Evolutionary conservation across 2,888 invertebrate genomes (phyloP).

Genomic region (Melanargia galathea): DNA sequence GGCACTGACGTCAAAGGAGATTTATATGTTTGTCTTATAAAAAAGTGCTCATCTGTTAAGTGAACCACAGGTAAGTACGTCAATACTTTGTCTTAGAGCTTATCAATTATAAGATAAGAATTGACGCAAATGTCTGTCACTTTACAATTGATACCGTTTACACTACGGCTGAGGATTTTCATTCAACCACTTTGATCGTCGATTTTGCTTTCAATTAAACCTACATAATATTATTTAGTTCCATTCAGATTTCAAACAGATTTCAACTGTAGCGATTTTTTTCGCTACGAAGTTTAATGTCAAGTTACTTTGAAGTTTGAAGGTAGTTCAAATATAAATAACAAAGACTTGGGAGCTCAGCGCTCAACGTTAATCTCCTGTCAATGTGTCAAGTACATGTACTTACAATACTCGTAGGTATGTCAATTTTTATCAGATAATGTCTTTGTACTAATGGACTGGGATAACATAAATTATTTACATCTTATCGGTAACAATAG

Average conservation of each 20-base stretch:
- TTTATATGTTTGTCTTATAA: conserved; percentile 32
- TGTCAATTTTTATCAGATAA: conserved; percentile 28
- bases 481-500: neutral
- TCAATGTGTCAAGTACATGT: conserved; percentile 18
- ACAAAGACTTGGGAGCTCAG: conserved; percentile 25
- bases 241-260: too few relatives aligned
- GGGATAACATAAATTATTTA: conserved; percentile 5
- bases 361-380: conserved; percentile 26
- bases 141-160: conserved; percentile 3
- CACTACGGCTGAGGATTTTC: neutral
- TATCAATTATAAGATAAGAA: conserved; percentile 53
- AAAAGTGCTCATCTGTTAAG: conserved; percentile 32
- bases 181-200: neutral
- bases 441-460: conserved; percentile 19
- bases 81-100: conserved; percentile 44
- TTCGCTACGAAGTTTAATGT: too few relatives aligned
- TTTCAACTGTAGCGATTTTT: too few relatives aligned
- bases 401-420: neutral
- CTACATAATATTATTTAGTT: too few relatives aligned
- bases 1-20: conserved; percentile 35
- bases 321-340: conserved; percentile 19
- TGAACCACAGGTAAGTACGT: conserved; percentile 43
- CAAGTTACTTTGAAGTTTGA: conserved; percentile 18
- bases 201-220: neutral
- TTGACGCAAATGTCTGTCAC: conserved; percentile 52